phyloP scores from a whole-genome alignment of 2,888 invertebrate genomes.

The Sphaerophoria rueppellii region DNA sequence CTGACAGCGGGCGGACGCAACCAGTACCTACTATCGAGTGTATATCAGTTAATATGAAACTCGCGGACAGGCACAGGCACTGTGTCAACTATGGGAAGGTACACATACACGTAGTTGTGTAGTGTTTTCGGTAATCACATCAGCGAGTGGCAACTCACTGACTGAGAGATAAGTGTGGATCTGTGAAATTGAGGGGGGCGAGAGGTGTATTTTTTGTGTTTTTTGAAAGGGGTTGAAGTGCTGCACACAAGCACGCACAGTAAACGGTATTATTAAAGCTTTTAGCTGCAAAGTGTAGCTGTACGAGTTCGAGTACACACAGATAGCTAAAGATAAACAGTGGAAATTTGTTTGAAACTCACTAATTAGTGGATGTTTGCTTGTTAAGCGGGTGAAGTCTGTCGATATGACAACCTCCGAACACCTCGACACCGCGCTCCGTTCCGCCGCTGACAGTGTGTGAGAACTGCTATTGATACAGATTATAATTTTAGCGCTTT shows the following conservation, averaged over 20 bases:
- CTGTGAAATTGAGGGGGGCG: neutral
- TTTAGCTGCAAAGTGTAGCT: neutral
- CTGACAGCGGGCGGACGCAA: too few species aligned
- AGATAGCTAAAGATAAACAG: constrained; percentile 14
- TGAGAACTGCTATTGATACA: constrained; percentile 8
- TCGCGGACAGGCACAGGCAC: constrained; percentile 32
- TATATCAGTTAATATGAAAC: constrained; percentile 35
- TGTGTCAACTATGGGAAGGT: constrained; percentile 23
- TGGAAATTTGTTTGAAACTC: constrained; percentile 42
- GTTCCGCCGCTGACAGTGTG: neutral
- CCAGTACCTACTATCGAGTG: constrained; percentile 23
- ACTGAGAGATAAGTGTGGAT: constrained; percentile 14
- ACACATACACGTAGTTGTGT: neutral
- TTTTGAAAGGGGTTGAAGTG: neutral
- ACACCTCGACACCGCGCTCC: too few species aligned
- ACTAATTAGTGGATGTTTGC: constrained; percentile 58
- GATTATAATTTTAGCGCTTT: constrained; percentile 29
- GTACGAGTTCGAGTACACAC: neutral
- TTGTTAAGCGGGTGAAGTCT: constrained; percentile 30
- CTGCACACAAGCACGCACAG: constrained; percentile 3
- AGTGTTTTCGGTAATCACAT: constrained; percentile 14
- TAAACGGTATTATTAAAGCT: constrained; percentile 13
- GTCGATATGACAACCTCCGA: constrained; percentile 5
- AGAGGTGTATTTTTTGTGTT: constrained; percentile 3
- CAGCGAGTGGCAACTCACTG: neutral